These are phyloP conservation scores for Eciton burchellii DNA, from an alignment of 1,140 invertebrate species.

Conservation along the genomic window DNA sequence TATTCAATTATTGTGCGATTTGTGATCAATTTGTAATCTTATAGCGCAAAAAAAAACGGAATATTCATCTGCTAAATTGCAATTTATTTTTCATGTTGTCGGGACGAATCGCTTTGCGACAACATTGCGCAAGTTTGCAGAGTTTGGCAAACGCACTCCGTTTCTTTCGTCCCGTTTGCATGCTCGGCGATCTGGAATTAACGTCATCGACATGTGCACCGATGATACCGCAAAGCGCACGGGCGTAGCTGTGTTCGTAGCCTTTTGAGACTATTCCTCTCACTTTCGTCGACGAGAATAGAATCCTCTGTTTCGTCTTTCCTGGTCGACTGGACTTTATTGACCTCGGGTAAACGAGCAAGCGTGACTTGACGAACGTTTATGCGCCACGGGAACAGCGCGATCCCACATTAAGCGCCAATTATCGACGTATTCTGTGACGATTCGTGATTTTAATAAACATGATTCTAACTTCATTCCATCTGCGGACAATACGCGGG, in stretches of 20 bases:
- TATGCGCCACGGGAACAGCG: not conserved
- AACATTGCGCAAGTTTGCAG: not conserved
- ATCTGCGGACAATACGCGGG: not conserved
- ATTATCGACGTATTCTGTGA: not conserved
- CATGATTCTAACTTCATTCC: not conserved
- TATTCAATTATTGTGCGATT: not conserved
- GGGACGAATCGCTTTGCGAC: not conserved
- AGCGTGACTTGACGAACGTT: not conserved
- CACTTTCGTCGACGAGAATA: not conserved
- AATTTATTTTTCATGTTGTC: not conserved
- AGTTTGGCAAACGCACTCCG: not conserved
- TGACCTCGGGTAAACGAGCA: not conserved
- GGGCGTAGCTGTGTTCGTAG: not conserved
- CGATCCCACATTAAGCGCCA: not conserved
- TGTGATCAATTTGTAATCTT: not conserved
- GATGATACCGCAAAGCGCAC: not conserved
- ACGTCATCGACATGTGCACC: not conserved
- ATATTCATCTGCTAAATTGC: not conserved
- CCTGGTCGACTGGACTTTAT: not conserved
- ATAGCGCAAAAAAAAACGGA: not conserved
- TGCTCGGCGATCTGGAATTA: not conserved
- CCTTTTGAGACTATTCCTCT: constrained; percentile 10
- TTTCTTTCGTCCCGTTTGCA: not conserved
- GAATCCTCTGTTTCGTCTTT: not conserved
- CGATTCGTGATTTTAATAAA: not conserved